phyloP scores from a whole-genome alignment of 2,113 vertebrate species.

The Panurus biarmicus region DNA sequence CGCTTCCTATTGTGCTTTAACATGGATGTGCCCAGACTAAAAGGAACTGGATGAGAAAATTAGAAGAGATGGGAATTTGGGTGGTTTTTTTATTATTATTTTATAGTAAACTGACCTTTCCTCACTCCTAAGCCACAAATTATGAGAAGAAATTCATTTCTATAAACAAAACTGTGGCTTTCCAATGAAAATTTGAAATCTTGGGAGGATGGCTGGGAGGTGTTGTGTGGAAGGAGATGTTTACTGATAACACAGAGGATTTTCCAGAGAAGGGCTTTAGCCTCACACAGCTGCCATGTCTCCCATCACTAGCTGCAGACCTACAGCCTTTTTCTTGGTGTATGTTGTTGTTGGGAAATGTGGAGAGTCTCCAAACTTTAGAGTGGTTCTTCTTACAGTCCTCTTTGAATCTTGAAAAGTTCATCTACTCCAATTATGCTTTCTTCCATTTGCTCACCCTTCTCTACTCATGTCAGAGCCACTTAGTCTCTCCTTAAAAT shows the following conservation, averaged over 20 bases:
- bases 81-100: neutral
- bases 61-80: neutral
- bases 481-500: neutral
- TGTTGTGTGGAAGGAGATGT: neutral
- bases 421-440: neutral
- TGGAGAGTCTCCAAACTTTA: neutral
- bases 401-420: neutral
- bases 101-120: neutral
- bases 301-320: neutral
- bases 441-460: neutral
- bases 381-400: neutral
- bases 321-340: neutral
- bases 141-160: neutral
- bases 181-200: neutral
- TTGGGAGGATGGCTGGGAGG: fast-evolving
- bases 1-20: neutral
- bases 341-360: neutral
- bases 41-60: neutral
- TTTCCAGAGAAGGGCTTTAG: neutral
- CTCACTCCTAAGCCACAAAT: neutral
- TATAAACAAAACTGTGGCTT: neutral
- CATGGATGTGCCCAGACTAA: neutral
- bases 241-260: neutral
- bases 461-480: neutral
- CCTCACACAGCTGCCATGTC: neutral